Conservation (phyloP, 1,140 invertebrate species). For the Calephelis virginiensis region DNA sequence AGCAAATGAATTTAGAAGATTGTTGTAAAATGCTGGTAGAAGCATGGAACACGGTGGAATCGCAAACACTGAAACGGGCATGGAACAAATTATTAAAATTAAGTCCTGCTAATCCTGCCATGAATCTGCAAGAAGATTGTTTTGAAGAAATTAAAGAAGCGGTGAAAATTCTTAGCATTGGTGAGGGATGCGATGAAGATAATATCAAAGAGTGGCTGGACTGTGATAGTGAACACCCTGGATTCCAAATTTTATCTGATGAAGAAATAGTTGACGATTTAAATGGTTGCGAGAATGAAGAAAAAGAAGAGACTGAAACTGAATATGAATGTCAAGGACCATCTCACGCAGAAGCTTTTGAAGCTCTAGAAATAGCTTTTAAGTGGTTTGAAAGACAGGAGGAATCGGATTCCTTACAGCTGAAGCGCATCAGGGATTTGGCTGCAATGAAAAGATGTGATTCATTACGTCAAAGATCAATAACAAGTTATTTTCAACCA, state of each 20-base stretch:
- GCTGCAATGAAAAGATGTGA: conserved; percentile 31
- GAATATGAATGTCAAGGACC: no score
- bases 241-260: conserved; percentile 23
- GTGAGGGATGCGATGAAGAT: conserved; percentile 27
- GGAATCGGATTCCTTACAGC: conserved; percentile 31
- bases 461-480: conserved; percentile 31
- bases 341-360: no score
- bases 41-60: background rate
- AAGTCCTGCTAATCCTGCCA: background rate
- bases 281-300: no score
- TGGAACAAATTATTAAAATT: conserved; percentile 6
- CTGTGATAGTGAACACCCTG: conserved; percentile 12
- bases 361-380: conserved; percentile 24
- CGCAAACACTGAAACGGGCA: background rate
- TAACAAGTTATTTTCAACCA: conserved; percentile 23
- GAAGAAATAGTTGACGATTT: conserved; percentile 27
- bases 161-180: conserved; percentile 31
- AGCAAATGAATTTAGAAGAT: background rate
- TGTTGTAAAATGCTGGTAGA: conserved; percentile 10
- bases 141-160: conserved; percentile 15
- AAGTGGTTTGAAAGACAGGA: conserved; percentile 33
- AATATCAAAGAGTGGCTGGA: conserved; percentile 16
- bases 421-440: conserved; percentile 39
- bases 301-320: no score
- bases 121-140: background rate